Conservation (phyloP, 2,113 vertebrate species). For the Takifugu flavidus region DNA sequence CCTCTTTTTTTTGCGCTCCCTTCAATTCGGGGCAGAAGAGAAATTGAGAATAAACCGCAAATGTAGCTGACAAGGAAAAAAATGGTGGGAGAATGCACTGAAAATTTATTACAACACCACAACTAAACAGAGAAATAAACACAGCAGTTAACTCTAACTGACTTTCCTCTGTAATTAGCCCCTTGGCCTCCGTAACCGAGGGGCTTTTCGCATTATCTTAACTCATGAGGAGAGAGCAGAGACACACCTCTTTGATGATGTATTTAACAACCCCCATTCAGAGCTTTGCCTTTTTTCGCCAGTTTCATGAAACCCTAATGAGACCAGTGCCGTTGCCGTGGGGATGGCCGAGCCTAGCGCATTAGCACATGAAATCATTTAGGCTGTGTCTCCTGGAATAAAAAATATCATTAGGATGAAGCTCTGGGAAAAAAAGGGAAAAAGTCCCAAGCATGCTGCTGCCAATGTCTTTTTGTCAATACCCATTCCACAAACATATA, state of each 20-base stretch:
- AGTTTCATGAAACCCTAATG: slow-evolving; percentile 65
- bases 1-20: neutral
- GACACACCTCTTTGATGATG: slow-evolving; percentile 66
- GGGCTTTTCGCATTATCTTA: slow-evolving; percentile 43
- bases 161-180: slow-evolving; percentile 8
- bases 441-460: slow-evolving; percentile 12
- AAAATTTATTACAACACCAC: slow-evolving; percentile 37
- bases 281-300: slow-evolving; percentile 38
- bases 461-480: slow-evolving; percentile 8
- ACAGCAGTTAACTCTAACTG: slow-evolving; percentile 23
- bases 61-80: neutral
- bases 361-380: slow-evolving; percentile 64
- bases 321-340: slow-evolving; percentile 52
- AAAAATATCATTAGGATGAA: slow-evolving; percentile 50
- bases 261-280: slow-evolving; percentile 57
- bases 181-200: neutral
- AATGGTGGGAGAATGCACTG: neutral
- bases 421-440: slow-evolving; percentile 26
- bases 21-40: neutral
- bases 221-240: slow-evolving; percentile 43
- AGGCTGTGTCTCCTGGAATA: slow-evolving; percentile 47
- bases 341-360: slow-evolving; percentile 48
- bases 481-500: slow-evolving; percentile 5
- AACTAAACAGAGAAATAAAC: slow-evolving; percentile 41
- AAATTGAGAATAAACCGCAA: neutral